Percentiles rank a stretch among this genome's conserved stretches.
Conservation (phyloP, 23 tunicate species). For the Styela clava region DNA sequence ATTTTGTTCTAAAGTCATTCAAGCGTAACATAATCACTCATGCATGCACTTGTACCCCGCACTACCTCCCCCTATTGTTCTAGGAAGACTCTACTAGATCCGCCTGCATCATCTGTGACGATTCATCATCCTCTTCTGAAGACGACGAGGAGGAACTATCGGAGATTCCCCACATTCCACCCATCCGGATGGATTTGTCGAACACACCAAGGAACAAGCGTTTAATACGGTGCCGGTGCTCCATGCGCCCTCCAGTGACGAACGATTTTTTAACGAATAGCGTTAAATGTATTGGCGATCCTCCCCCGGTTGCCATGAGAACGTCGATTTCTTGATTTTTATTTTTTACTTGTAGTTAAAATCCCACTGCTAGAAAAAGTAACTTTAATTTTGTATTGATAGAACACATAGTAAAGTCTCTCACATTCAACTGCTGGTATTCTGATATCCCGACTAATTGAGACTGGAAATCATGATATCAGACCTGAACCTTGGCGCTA, state of each 20-base stretch:
- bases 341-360: neutral
- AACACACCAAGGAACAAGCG: conserved; percentile 29
- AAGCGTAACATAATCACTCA: neutral
- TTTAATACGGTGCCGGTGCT: conserved; percentile 34
- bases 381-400: too few species aligned
- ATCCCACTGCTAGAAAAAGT: too few species aligned
- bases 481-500: too few species aligned
- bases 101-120: conserved; percentile 44
- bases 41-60: neutral
- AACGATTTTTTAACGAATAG: conserved; percentile 55
- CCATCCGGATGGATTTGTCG: neutral
- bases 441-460: too few species aligned
- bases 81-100: conserved; percentile 65
- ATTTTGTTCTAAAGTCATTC: neutral
- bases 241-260: conserved; percentile 37
- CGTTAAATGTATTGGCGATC: conserved; percentile 58
- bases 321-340: conserved; percentile 14
- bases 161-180: neutral
- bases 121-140: conserved; percentile 11
- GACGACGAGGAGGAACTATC: neutral
- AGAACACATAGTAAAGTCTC: too few species aligned
- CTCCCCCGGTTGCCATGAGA: conserved; percentile 47
- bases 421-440: too few species aligned
- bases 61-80: conserved; percentile 19
- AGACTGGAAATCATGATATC: too few species aligned